Evolutionary conservation across 2,888 invertebrate genomes (phyloP).

Genomic region (Synanthedon formicaeformis): DNA sequence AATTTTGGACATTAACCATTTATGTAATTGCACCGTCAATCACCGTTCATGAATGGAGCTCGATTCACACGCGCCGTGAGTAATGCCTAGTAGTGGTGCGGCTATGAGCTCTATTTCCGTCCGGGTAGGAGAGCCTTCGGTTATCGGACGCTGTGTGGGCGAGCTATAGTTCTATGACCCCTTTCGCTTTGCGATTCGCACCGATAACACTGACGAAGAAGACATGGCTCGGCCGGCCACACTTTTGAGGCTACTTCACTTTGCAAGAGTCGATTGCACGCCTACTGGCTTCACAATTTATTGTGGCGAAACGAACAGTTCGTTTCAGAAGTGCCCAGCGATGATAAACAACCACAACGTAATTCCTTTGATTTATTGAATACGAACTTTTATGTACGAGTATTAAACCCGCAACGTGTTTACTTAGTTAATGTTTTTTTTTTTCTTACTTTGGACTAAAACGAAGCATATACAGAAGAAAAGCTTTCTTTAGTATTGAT

Average conservation of each 20-base stretch:
- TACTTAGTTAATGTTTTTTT: too few relatives aligned
- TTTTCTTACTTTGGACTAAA: too few relatives aligned
- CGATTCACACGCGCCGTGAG: conserved; percentile 18
- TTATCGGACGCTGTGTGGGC: conserved; percentile 29
- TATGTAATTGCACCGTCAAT: conserved; percentile 5
- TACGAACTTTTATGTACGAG: neutral
- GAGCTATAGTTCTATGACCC: conserved; percentile 41
- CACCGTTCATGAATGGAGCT: conserved; percentile 4
- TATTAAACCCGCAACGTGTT: too few relatives aligned
- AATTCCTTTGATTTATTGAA: neutral
- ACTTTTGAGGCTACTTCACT: too few relatives aligned
- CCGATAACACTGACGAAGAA: neutral
- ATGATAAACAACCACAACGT: neutral
- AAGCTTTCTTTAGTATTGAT: too few relatives aligned
- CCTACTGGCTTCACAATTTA: too few relatives aligned
- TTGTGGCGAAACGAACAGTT: too few relatives aligned
- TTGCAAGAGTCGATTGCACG: too few relatives aligned
- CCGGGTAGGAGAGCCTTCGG: conserved; percentile 17
- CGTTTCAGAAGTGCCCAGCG: neutral
- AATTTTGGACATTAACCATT: neutral
- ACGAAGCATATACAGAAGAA: too few relatives aligned
- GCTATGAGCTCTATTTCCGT: conserved; percentile 46
- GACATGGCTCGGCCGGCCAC: neutral
- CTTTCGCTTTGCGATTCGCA: conserved; percentile 15
- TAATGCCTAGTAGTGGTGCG: conserved; percentile 36